Base-by-base conservation (phyloP, 2,797 vertebrate species). In the Aselliscus stoliczkanus region DNA sequence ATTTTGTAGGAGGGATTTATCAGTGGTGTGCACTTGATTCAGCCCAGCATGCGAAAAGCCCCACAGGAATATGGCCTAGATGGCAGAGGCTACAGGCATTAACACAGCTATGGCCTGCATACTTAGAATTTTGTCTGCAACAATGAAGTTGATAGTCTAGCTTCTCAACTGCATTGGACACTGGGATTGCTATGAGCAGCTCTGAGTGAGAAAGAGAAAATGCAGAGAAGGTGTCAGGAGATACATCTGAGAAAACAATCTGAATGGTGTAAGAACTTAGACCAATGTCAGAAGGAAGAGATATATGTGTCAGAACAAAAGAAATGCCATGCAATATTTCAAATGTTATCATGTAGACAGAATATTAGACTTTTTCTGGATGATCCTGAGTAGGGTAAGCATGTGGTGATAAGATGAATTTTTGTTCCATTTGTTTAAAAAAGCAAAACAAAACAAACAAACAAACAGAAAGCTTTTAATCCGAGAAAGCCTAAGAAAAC, bases 11-110 rank as follows among this genome's bases (percentile, higher is more conserved):
- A 54, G 4, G 12, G 7, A 65, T 13, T 64, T 50, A 15, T 37
- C 15, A 25, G 1, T 1, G 9, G 7, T 7, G 1, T 50, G 4
- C 2, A 18, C 8, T n/a, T n/a, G 25, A 2, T 47, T 10, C 2
- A 10, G 7, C 12, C 25, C 25, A 91, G 23, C 0, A 18, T 9
- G 1, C 9, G 64, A 27, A 2, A 39, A 70, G 15, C 11, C n/a
- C 23, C n/a, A 44, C 0, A 82, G n/a, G 10, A 25, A 13, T 3
- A 2, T 64, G 13, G 27, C 17, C 12, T 23, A 17, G 3, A 42
- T 25, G 39, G 23, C 20, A 56, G 73, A 70, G 4, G 4, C 18
- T 88, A 29, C 6, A 11, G 2, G 0, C 4, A 3, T 65, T 62
- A 27, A 31, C 21, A 31, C 8, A 86, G 2, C 6, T 42, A 2